Evolutionary conservation across 2,797 vertebrate species (phyloP).

Genomic region (Pantherophis vulpinus): DNA sequence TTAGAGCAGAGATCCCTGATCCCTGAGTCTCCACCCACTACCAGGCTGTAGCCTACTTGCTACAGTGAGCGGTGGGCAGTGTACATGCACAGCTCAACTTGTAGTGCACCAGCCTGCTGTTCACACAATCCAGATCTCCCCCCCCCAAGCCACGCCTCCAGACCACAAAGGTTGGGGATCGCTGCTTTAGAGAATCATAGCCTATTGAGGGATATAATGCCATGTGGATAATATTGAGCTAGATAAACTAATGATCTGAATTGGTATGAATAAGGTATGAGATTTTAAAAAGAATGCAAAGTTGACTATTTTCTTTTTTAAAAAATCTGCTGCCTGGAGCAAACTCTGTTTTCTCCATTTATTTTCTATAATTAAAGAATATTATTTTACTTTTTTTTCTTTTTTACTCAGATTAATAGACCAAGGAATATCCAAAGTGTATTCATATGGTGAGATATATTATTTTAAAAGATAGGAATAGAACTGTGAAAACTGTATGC

Average conservation of each 20-base stretch:
- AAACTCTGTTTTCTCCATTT: too few relatives aligned
- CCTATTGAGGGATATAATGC: not conserved
- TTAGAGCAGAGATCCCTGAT: too few relatives aligned
- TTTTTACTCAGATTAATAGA: not conserved
- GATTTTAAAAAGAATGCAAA: not conserved
- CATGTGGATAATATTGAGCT: not conserved
- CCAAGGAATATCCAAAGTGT: not conserved
- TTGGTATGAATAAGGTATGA: not conserved
- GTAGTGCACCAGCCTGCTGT: too few relatives aligned
- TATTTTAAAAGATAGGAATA: not conserved
- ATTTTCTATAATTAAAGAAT: not conserved
- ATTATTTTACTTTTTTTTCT: slow-evolving; percentile 33
- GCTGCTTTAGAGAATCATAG: not conserved
- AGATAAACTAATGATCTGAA: not conserved
- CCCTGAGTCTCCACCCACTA: too few relatives aligned
- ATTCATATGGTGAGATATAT: not conserved
- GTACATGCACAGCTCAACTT: too few relatives aligned
- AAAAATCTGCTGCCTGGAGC: not conserved
- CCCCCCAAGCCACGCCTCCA: too few relatives aligned
- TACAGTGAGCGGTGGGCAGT: too few relatives aligned
- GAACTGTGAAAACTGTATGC: not conserved
- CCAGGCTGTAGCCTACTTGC: too few relatives aligned
- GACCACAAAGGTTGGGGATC: not conserved
- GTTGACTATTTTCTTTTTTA: not conserved
- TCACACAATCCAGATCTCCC: too few relatives aligned